phyloP scores from a whole-genome alignment of 1,140 invertebrate genomes.

The Cydia amplana region DNA sequence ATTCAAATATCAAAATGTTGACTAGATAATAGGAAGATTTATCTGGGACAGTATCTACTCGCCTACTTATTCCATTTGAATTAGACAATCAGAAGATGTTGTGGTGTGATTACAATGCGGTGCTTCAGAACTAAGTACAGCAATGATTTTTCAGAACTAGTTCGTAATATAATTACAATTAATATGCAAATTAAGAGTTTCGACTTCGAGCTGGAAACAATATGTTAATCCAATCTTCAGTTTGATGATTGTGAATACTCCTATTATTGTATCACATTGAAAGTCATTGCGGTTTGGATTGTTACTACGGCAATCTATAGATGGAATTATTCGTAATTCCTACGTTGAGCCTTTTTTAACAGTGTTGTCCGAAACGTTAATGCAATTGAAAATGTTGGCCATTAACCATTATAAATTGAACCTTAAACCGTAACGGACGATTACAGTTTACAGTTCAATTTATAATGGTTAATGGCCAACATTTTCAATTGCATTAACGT shows the following conservation, averaged over 20 bases:
- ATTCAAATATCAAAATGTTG: conserved; percentile 25
- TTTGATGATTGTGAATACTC: no score
- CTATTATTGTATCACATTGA: neutral
- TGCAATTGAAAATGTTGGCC: no score
- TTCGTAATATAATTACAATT: neutral
- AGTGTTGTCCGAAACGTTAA: no score
- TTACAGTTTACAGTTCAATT: no score
- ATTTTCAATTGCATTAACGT: no score
- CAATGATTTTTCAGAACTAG: conserved; percentile 8
- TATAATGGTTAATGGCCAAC: no score
- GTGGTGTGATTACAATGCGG: neutral
- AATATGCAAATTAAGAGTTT: neutral
- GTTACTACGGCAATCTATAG: no score
- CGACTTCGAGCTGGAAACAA: neutral
- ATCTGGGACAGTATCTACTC: neutral
- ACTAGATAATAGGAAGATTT: conserved; percentile 24
- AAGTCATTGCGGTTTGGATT: neutral
- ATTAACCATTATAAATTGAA: no score
- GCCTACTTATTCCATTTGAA: conserved; percentile 22
- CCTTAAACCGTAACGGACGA: no score
- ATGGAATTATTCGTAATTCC: no score
- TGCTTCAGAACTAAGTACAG: neutral
- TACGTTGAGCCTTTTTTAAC: no score
- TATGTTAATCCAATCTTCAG: neutral
- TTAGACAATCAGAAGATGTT: conserved; percentile 14